A percentile compares a stretch with the other conserved stretches of the same genome.
phyloP scores from a whole-genome alignment of 2,797 vertebrate genomes.

The Oryzias sinensis region DNA sequence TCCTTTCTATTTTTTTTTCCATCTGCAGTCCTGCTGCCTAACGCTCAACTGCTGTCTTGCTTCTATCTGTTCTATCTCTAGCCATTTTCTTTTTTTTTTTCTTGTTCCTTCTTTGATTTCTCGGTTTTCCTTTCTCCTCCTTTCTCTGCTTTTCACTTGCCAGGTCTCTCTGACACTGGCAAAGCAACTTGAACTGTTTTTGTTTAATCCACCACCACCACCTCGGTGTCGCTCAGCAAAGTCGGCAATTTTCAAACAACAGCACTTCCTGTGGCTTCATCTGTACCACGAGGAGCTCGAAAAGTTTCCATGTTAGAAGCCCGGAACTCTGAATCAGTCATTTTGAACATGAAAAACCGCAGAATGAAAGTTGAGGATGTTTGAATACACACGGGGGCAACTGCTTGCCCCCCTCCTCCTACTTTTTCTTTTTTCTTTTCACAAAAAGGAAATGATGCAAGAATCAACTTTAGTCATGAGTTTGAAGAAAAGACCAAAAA shows the following conservation, averaged over 20 bases:
- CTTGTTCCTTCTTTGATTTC: background rate
- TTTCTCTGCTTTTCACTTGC: constrained; percentile 7
- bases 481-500: background rate
- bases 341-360: background rate
- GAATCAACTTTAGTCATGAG: background rate
- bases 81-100: background rate
- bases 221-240: constrained; percentile 30
- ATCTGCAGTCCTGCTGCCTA: constrained; percentile 11
- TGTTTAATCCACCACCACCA: constrained; percentile 21
- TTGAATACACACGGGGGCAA: constrained; percentile 1
- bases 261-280: background rate
- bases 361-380: constrained; percentile 5
- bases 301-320: constrained; percentile 2
- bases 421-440: too few species aligned
- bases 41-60: background rate
- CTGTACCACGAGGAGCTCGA: background rate
- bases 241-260: constrained; percentile 29
- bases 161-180: constrained; percentile 20
- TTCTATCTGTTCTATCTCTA: constrained; percentile 4
- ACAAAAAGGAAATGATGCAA: constrained; percentile 42
- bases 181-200: constrained; percentile 38
- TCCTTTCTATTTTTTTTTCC: constrained; percentile 9
- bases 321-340: background rate
- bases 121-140: background rate
- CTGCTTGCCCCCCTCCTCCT: background rate